Conservation (phyloP, 1,140 invertebrate species). For the Sycophaga agraensis region DNA sequence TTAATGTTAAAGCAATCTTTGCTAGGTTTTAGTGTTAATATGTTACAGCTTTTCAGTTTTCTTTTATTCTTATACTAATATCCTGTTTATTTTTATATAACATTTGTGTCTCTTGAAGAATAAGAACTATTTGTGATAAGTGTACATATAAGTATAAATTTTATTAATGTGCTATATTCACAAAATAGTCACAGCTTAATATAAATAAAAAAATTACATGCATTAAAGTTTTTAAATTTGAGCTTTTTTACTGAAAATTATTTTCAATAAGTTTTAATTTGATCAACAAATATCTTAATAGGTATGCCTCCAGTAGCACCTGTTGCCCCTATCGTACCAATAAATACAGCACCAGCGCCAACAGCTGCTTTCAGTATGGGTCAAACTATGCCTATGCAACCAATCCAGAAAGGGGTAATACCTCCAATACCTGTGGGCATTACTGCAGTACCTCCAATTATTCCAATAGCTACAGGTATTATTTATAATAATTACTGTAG, state of each 20-base stretch:
- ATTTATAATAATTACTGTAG: neutral
- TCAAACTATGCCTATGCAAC: constrained; percentile 42
- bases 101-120: no score
- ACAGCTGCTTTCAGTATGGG: constrained; percentile 52
- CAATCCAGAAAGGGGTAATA: constrained; percentile 35
- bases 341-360: constrained; percentile 50
- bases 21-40: neutral
- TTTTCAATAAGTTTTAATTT: neutral
- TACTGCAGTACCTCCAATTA: constrained; percentile 28
- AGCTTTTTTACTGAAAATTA: neutral
- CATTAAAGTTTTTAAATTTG: neutral
- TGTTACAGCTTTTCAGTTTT: neutral
- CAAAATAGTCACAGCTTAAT: constrained; percentile 9
- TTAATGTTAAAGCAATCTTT: constrained; percentile 6
- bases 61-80: constrained; percentile 1
- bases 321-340: constrained; percentile 45
- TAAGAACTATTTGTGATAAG: no score
- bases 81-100: no score
- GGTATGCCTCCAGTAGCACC: constrained; percentile 39
- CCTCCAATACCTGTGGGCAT: constrained; percentile 31
- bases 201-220: neutral
- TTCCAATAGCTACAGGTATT: constrained; percentile 34
- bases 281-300: neutral
- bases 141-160: neutral
- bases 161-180: constrained; percentile 6